Percentiles rank a stretch among this genome's conserved stretches.
Conservation (phyloP, 2,888 invertebrate genomes). For the Onthophagus sagittarius region DNA sequence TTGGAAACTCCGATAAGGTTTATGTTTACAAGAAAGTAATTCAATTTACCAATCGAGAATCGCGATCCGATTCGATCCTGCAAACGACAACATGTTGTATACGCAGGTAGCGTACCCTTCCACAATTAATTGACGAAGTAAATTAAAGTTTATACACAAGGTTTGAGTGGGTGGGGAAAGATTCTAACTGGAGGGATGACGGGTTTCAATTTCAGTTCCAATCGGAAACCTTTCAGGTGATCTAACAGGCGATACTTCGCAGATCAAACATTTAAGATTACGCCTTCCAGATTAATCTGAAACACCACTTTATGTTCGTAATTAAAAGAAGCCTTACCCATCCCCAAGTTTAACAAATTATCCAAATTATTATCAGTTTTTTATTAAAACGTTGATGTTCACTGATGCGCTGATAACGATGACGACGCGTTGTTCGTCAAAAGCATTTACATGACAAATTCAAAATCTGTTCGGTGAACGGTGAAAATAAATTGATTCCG, state of each 20-base stretch:
- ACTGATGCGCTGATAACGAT: not conserved
- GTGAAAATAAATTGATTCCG: conserved; percentile 50
- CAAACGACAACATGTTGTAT: conserved; percentile 12
- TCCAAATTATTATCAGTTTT: not conserved
- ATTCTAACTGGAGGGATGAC: conserved; percentile 24
- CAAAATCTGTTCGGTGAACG: conserved; percentile 43
- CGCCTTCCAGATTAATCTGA: conserved; percentile 38
- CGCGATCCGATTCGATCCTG: conserved; percentile 8
- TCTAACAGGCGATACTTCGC: conserved; percentile 35
- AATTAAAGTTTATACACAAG: conserved; percentile 34
- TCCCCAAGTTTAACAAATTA: conserved; percentile 8
- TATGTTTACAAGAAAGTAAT: not conserved
- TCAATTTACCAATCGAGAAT: not conserved
- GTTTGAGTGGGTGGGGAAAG: not conserved
- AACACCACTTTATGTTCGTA: conserved; percentile 42
- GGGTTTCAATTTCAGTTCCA: conserved; percentile 44
- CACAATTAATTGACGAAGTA: conserved; percentile 39
- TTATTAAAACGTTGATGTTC: not conserved
- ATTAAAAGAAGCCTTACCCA: conserved; percentile 40
- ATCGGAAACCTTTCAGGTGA: conserved; percentile 46
- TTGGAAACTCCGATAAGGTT: not conserved
- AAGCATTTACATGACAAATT: conserved; percentile 48
- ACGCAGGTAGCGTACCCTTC: conserved; percentile 9
- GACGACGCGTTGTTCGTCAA: not conserved
- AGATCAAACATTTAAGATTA: conserved; percentile 44